These are phyloP conservation scores for Orius laevigatus DNA, from an alignment of 1,140 invertebrate species.

Conservation along the genomic window DNA sequence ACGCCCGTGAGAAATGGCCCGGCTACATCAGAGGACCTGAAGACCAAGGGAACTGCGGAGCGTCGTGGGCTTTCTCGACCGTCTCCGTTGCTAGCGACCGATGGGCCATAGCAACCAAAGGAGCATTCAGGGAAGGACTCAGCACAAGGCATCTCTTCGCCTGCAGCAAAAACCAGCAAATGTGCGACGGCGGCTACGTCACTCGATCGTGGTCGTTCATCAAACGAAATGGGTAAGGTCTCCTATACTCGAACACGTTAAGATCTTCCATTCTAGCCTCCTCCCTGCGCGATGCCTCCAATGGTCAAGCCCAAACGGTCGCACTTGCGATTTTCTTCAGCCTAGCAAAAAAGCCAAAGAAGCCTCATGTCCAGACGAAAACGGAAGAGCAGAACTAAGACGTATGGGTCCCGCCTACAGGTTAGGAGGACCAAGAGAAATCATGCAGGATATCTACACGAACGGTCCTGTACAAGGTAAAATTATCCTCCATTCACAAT, in stretches of 20 bases:
- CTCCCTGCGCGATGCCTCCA: not conserved
- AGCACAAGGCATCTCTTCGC: conserved; percentile 74
- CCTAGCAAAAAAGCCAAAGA: not conserved
- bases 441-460: conserved; percentile 77
- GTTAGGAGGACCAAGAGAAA: conserved; percentile 58
- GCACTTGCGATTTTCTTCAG: no score
- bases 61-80: conserved; percentile 85
- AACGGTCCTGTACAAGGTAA: conserved; percentile 90
- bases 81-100: conserved; percentile 62
- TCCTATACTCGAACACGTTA: no score
- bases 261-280: not conserved
- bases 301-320: not conserved
- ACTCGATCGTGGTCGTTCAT: conserved; percentile 84
- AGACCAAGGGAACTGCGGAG: conserved; percentile 80
- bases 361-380: not conserved
- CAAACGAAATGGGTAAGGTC: conserved; percentile 56
- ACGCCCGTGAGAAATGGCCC: conserved; percentile 57
- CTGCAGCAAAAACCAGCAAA: conserved; percentile 62
- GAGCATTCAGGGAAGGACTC: conserved; percentile 46
- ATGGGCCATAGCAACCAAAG: conserved; percentile 66
- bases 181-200: conserved; percentile 72
- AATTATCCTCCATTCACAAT: conserved; percentile 18
- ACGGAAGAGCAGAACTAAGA: conserved; percentile 32
- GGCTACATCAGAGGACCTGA: conserved; percentile 48
- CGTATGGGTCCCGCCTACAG: conserved; percentile 72